These are phyloP conservation scores for Pyrochroa serraticornis DNA, from an alignment of 2,888 invertebrate genomes.

Conservation along the genomic window DNA sequence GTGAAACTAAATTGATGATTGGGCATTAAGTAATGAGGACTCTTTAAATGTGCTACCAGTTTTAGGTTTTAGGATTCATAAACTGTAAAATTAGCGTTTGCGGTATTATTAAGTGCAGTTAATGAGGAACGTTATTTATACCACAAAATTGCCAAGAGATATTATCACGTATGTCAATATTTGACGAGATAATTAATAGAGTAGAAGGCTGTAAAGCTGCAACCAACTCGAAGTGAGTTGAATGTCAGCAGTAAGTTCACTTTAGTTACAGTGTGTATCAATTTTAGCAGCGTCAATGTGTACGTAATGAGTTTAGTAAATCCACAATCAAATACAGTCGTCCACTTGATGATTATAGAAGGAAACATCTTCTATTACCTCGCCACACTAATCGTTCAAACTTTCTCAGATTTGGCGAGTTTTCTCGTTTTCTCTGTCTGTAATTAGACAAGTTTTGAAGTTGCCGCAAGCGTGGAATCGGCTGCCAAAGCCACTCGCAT, in stretches of 20 bases:
- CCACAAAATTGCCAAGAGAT: background rate
- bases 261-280: slow-evolving; percentile 8
- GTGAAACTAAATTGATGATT: no score
- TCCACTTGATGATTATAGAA: slow-evolving; percentile 35
- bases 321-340: slow-evolving; percentile 17
- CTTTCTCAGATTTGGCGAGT: slow-evolving; percentile 49
- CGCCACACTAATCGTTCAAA: slow-evolving; percentile 41
- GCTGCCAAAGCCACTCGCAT: slow-evolving; percentile 41
- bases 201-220: slow-evolving; percentile 12
- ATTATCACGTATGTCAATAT: slow-evolving; percentile 22
- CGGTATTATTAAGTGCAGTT: slow-evolving; percentile 6
- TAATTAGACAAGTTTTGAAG: slow-evolving; percentile 51
- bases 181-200: slow-evolving; percentile 23
- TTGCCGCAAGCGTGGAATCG: slow-evolving; percentile 45
- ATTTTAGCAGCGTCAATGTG: slow-evolving; percentile 12
- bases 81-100: slow-evolving; percentile 7
- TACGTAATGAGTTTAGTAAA: slow-evolving; percentile 20
- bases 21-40: no score
- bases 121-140: slow-evolving; percentile 7
- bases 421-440: slow-evolving; percentile 48
- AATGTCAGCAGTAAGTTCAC: background rate
- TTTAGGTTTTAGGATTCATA: background rate
- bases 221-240: slow-evolving; percentile 2
- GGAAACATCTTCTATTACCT: slow-evolving; percentile 41
- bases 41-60: background rate